phyloP scores from a whole-genome alignment of 2,888 invertebrate species.

The Rutpela maculata region DNA sequence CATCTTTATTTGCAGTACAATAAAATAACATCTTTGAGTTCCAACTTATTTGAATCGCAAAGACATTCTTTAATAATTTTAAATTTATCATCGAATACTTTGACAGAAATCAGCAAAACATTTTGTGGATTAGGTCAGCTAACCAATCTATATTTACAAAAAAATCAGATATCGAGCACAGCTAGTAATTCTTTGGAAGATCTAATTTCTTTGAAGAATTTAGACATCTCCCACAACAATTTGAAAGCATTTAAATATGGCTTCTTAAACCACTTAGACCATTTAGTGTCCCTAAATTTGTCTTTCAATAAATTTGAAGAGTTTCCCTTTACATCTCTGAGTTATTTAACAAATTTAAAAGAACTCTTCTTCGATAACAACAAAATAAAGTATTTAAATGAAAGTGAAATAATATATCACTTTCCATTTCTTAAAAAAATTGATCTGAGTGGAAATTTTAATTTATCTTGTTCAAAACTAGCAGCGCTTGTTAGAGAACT shows the following conservation, averaged over 20 bases:
- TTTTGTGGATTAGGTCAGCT: neutral
- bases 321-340: conserved; percentile 1
- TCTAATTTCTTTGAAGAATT: conserved; percentile 15
- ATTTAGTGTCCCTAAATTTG: conserved; percentile 26
- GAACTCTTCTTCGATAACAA: conserved; percentile 18
- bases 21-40: no score
- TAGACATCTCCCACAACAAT: conserved; percentile 31
- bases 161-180: neutral
- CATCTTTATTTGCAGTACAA: no score
- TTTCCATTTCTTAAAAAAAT: conserved; percentile 10
- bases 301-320: conserved; percentile 22
- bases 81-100: no score
- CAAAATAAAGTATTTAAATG: conserved; percentile 12
- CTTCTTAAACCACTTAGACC: conserved; percentile 5
- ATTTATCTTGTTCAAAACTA: neutral
- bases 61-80: no score
- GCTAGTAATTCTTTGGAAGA: neutral
- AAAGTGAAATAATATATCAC: neutral
- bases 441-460: conserved; percentile 1
- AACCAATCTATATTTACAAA: conserved; percentile 18
- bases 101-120: no score
- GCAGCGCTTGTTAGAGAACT: neutral
- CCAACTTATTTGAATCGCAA: no score
- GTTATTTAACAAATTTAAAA: neutral
- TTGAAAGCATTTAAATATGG: conserved; percentile 13